These are phyloP conservation scores for Sitta europaea DNA, from an alignment of 2,113 vertebrate genomes.

Conservation along the genomic window DNA sequence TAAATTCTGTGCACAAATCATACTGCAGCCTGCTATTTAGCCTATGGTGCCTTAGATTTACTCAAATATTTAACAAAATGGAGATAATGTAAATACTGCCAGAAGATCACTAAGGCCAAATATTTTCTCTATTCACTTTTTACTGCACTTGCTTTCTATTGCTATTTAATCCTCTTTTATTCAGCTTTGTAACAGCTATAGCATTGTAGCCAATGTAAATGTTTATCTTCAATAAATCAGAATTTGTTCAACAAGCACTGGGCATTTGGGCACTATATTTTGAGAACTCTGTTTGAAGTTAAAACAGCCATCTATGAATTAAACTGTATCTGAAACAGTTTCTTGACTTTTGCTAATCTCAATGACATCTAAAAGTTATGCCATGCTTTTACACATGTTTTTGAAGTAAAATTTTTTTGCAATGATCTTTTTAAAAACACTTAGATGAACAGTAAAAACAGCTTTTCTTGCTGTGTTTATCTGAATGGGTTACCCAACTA, in stretches of 20 bases:
- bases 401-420: not conserved
- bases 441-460: not conserved
- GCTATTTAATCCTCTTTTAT: conserved; percentile 80
- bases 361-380: not conserved
- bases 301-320: not conserved
- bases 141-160: conserved; percentile 85
- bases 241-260: conserved; percentile 78
- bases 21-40: conserved; percentile 80
- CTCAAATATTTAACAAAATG: conserved; percentile 81
- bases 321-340: conserved; percentile 28
- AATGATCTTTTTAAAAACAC: not conserved
- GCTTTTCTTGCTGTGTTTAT: not conserved
- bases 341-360: conserved; percentile 24
- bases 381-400: not conserved
- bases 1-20: conserved; percentile 78
- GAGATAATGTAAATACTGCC: conserved; percentile 86
- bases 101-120: conserved; percentile 83
- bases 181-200: conserved; percentile 83
- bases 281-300: conserved; percentile 22
- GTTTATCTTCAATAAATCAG: conserved; percentile 88
- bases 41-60: conserved; percentile 87
- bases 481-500: not conserved
- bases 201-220: conserved; percentile 85
- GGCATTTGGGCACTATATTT: conserved; percentile 71
- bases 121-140: conserved; percentile 90